A percentile compares a stretch with the other conserved stretches of the same genome.
Evolutionary conservation across 2,113 vertebrate species (phyloP).

Genomic region (Montifringilla adamsi): DNA sequence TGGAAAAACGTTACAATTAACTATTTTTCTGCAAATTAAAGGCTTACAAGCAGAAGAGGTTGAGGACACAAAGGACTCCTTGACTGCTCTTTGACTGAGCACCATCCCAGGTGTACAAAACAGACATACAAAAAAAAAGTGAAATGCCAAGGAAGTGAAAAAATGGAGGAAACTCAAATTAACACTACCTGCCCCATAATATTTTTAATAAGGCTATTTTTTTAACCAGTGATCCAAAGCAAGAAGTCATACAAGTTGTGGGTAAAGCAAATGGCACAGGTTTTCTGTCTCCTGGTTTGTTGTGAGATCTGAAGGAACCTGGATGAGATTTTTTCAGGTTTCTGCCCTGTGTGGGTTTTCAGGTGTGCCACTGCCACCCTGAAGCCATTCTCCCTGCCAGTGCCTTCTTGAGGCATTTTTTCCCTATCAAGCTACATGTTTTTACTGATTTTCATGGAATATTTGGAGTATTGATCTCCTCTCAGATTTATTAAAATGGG

Average conservation of each 20-base stretch:
- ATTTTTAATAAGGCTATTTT: neutral
- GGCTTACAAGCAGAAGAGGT: neutral
- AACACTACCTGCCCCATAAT: neutral
- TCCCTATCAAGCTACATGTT: neutral
- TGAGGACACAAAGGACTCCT: neutral
- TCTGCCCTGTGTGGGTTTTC: neutral
- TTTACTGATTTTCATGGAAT: neutral
- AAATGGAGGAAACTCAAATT: neutral
- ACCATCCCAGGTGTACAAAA: neutral
- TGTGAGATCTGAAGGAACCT: neutral
- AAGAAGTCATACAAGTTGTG: neutral
- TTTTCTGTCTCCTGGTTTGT: neutral
- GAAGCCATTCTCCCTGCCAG: neutral
- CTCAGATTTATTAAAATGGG: neutral
- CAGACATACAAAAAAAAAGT: neutral
- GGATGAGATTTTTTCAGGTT: neutral
- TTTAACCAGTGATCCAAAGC: neutral
- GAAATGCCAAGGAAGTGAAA: neutral
- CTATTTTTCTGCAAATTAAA: neutral
- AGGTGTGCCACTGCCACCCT: neutral
- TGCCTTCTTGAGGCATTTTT: neutral
- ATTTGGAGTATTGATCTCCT: neutral
- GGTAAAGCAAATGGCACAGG: neutral
- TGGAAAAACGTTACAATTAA: neutral
- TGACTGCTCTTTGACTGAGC: neutral